A percentile compares a stretch with the other conserved stretches of the same genome.
phyloP scores from a whole-genome alignment of 2,888 invertebrate genomes.

The Linnaemya vulpina region DNA sequence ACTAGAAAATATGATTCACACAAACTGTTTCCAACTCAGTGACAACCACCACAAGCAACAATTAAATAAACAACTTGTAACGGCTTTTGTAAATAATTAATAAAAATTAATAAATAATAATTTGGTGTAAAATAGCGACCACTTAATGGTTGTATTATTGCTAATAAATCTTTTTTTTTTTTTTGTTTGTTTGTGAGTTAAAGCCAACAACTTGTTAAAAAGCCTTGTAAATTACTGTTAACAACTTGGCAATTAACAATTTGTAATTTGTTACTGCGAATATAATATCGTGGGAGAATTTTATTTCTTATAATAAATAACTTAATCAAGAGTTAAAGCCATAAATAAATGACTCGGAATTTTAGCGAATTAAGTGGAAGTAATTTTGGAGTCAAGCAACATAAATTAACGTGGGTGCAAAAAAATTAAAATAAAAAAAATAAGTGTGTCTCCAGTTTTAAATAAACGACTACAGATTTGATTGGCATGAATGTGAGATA shows the following conservation, averaged over 20 bases:
- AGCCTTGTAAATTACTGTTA: conserved; percentile 63
- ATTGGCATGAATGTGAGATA: background rate
- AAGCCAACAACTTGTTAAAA: conserved; percentile 33
- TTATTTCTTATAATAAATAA: conserved; percentile 28
- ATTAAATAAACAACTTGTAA: conserved; percentile 3
- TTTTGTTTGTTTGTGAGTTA: no score
- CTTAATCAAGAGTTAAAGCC: conserved; percentile 3
- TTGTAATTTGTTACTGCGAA: conserved; percentile 44
- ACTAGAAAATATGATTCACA: background rate
- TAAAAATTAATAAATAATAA: conserved; percentile 51
- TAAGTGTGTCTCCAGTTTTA: conserved; percentile 32
- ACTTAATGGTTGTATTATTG: background rate
- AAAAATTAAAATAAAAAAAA: background rate
- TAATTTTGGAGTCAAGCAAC: background rate
- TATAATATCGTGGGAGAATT: conserved; percentile 61
- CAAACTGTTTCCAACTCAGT: background rate
- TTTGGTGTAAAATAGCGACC: conserved; percentile 41
- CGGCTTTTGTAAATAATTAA: conserved; percentile 32
- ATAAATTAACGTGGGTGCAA: conserved; percentile 49
- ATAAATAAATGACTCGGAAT: background rate
- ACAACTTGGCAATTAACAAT: conserved; percentile 53
- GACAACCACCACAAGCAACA: background rate
- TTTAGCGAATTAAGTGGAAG: background rate
- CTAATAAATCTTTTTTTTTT: conserved; percentile 41
- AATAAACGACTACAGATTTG: conserved; percentile 2